Conservation (phyloP, 2,113 vertebrate species). For the Lota lota region DNA sequence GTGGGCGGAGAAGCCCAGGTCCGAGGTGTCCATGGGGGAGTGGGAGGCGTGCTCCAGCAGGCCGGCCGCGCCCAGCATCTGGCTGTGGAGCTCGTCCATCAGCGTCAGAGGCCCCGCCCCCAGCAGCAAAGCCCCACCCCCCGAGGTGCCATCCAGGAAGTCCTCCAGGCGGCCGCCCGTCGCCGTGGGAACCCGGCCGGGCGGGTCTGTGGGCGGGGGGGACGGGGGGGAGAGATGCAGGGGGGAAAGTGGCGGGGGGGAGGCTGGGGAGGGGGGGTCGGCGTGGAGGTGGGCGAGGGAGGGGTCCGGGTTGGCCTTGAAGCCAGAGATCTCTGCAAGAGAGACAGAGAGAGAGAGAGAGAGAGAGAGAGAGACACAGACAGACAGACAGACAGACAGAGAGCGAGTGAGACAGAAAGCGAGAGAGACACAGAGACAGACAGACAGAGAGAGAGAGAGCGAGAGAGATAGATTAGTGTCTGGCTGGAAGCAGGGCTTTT, state of each 20-base stretch:
- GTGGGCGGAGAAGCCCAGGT: constrained; percentile 87
- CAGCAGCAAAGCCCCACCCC: constrained; percentile 81
- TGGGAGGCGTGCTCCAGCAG: constrained; percentile 88
- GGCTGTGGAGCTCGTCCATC: constrained; percentile 92
- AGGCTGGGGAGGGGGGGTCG: constrained; percentile 58
- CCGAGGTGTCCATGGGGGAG: constrained; percentile 95
- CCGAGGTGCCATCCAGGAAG: constrained; percentile 91
- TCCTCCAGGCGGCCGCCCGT: constrained; percentile 83
- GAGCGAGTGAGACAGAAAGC: too few species aligned
- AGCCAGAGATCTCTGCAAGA: constrained; percentile 67
- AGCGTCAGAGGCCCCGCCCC: constrained; percentile 80
- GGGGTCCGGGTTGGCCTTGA: constrained; percentile 73
- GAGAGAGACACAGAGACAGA: too few species aligned
- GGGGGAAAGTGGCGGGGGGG: constrained; percentile 49
- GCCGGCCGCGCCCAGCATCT: constrained; percentile 95
- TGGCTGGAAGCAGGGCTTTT: too few species aligned
- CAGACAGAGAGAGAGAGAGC: too few species aligned
- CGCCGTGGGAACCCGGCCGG: constrained; percentile 7
- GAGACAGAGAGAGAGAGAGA: neutral
- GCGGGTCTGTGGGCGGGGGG: constrained; percentile 4
- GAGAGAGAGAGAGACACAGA: neutral
- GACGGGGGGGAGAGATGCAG: constrained; percentile 47
- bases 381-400: too few species aligned
- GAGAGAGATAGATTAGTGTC: too few species aligned
- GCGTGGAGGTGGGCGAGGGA: constrained; percentile 69